Base-by-base conservation (phyloP, 2,113 vertebrate genomes). In the Laticauda colubrina region DNA sequence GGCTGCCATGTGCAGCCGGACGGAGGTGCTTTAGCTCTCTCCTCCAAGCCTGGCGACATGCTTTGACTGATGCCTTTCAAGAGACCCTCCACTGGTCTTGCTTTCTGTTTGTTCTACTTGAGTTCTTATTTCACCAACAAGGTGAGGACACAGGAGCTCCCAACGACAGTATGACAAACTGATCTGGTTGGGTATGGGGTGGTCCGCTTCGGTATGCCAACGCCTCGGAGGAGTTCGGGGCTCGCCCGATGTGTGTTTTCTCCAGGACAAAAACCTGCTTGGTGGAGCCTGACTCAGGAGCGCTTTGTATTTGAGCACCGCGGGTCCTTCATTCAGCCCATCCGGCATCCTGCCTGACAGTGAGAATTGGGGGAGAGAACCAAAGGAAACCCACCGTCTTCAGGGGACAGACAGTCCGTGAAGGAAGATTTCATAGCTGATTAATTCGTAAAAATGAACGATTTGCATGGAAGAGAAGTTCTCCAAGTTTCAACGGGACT, bases 61-160 rank as follows among this genome's bases (percentile, higher is more conserved):
- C n/a, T 54, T 56, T 95, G 94, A 95, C 97, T 11, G 94, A 98
- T 98, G 97, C 94, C 93, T 93, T 34, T 95, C 92, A 95, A 95
- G 94, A 93, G 95, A 91, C 89, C 95, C 21, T 94, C 96, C 87
- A 94, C 95, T 69, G 97, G 97, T 55, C 92, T 98, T 90, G 93
- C 95, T 90, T 97, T 97, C 90, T 98, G 97, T 90, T 95, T 95
- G 56, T 97, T 98, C 95, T 97, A 97, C 93, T 88, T 97, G 96
- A 96, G 97, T 61, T 97, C 96, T 86, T 97, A 96, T 94, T 96
- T 98, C 89, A 97, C 96, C 92, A 98, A 98, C 96, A 98, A 98
- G 98, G 98, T 98, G 97, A 97, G 96, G n/a, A 61, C 3, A n/a
- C 87, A 90, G 1, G 69, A 92, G 55, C 87, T n/a, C 39, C 15